Conservation (phyloP, 2,888 invertebrate genomes). For the Pseudanteris insignis region DNA sequence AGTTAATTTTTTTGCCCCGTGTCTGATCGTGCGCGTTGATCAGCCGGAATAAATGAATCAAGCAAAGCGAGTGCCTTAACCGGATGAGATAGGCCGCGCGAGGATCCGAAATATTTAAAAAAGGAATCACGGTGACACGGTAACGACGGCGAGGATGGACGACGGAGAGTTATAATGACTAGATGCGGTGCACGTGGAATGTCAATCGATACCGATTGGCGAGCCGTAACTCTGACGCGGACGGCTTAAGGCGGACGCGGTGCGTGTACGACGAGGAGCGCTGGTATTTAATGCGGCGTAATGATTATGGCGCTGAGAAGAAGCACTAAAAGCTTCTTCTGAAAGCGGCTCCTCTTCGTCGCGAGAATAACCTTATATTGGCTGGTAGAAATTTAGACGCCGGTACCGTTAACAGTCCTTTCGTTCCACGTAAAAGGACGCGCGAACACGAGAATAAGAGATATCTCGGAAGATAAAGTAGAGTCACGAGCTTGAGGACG, state of each 20-base stretch:
- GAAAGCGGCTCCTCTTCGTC: conserved; percentile 49
- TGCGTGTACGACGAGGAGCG: conserved; percentile 52
- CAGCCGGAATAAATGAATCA: too few relatives aligned
- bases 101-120: conserved; percentile 30
- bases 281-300: conserved; percentile 54
- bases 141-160: conserved; percentile 32
- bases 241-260: conserved; percentile 48
- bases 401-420: conserved; percentile 53
- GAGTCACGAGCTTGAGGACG: conserved; percentile 47
- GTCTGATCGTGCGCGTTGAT: too few relatives aligned
- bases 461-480: conserved; percentile 49
- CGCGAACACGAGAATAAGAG: conserved; percentile 54
- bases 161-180: conserved; percentile 34
- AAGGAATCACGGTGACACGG: conserved; percentile 16
- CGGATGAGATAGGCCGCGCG: too few relatives aligned
- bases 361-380: conserved; percentile 51
- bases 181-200: conserved; percentile 37
- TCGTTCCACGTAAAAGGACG: conserved; percentile 46
- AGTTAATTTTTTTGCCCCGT: too few relatives aligned
- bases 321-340: conserved; percentile 49
- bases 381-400: conserved; percentile 55
- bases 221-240: conserved; percentile 44
- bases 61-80: too few relatives aligned
- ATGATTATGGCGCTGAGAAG: conserved; percentile 51
- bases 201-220: conserved; percentile 34